These are phyloP conservation scores for Epizoanthus stellaris DNA, from an alignment of 92 coral and sea anemone species.

Conservation along the genomic window DNA sequence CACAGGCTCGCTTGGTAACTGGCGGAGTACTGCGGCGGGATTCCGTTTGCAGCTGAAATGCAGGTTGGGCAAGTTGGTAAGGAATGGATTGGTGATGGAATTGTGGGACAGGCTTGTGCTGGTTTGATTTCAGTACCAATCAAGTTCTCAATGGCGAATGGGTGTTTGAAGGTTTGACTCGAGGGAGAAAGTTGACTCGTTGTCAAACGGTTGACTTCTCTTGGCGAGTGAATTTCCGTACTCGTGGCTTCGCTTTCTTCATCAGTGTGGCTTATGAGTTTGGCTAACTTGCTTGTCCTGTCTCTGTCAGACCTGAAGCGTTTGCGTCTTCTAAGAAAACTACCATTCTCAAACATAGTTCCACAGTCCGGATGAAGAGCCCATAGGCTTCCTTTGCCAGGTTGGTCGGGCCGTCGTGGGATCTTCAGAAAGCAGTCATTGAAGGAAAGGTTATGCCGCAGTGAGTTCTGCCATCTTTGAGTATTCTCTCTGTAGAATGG, in stretches of 20 bases:
- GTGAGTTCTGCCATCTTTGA: constrained; percentile 99
- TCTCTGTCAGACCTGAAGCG: constrained; percentile 96
- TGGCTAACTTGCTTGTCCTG: constrained; percentile 74
- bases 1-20: constrained; percentile 75
- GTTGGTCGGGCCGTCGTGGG: constrained; percentile 98
- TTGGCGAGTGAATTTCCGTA: constrained; percentile 35
- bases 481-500: constrained; percentile 98
- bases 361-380: constrained; percentile 99
- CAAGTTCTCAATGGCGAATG: constrained; percentile 95
- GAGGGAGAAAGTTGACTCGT: constrained; percentile 51
- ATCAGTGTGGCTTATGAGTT: constrained; percentile 62
- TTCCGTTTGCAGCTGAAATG: constrained; percentile 58
- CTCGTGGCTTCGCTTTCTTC: constrained; percentile 49
- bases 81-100: constrained; percentile 77
- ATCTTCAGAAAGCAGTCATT: constrained; percentile 98
- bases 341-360: constrained; percentile 98
- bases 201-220: constrained; percentile 28
- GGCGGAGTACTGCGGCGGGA: constrained; percentile 42
- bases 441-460: constrained; percentile 93
- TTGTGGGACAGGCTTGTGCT: constrained; percentile 51
- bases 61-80: constrained; percentile 90
- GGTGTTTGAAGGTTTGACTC: constrained; percentile 83
- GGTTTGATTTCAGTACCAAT: constrained; percentile 79
- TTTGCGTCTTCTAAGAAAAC: constrained; percentile 92
- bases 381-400: constrained; percentile 99